Evolutionary conservation across 1,140 invertebrate genomes (phyloP).

Genomic region (Rhyzopertha dominica): DNA sequence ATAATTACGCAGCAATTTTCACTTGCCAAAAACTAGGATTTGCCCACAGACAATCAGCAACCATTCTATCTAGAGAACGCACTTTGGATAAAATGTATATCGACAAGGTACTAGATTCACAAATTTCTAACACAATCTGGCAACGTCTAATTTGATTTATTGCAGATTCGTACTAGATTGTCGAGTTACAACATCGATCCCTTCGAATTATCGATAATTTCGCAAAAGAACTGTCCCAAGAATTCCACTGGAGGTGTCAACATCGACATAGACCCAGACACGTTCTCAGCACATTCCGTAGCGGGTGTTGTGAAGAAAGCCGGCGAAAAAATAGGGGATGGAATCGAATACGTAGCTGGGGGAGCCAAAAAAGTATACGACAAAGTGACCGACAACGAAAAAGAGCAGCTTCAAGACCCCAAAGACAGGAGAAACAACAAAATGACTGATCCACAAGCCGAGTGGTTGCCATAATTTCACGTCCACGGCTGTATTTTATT

Average conservation of each 20-base stretch:
- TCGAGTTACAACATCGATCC: constrained; percentile 62
- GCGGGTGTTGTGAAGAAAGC: constrained; percentile 64
- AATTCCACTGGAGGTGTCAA: constrained; percentile 50
- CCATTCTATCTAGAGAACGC: constrained; percentile 67
- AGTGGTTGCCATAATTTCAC: constrained; percentile 47
- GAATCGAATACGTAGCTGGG: constrained; percentile 53
- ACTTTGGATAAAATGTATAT: constrained; percentile 62
- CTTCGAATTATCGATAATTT: constrained; percentile 67
- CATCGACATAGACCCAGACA: constrained; percentile 67
- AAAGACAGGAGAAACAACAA: constrained; percentile 23
- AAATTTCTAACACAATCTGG: not conserved
- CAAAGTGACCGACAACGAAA: constrained; percentile 43
- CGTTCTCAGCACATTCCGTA: constrained; percentile 67
- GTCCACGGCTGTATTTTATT: no score
- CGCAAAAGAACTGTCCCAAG: constrained; percentile 61
- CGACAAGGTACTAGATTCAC: constrained; percentile 58
- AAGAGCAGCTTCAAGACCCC: constrained; percentile 8
- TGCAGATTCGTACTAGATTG: constrained; percentile 58
- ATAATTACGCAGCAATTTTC: constrained; percentile 68
- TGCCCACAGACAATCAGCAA: constrained; percentile 68
- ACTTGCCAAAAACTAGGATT: constrained; percentile 73
- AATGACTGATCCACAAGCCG: constrained; percentile 35
- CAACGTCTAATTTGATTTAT: constrained; percentile 12
- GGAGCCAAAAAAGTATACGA: constrained; percentile 54
- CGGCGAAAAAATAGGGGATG: constrained; percentile 64